Evolutionary conservation across 2,888 invertebrate genomes (phyloP).

Genomic region (Andrena bucephala): DNA sequence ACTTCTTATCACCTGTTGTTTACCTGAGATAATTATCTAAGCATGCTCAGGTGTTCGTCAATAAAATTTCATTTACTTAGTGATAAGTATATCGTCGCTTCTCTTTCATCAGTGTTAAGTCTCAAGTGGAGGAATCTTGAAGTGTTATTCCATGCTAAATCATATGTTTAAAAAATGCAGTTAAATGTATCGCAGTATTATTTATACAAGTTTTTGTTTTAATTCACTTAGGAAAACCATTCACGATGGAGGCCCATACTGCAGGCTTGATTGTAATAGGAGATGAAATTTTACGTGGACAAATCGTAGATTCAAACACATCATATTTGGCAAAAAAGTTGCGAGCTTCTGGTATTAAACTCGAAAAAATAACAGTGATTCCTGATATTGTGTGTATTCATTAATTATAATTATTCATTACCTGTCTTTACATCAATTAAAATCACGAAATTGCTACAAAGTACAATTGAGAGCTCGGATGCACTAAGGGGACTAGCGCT

Average conservation of each 20-base stretch:
- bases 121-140: not conserved
- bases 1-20: conserved; percentile 34
- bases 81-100: conserved; percentile 18
- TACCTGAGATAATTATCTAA: conserved; percentile 18
- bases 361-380: conserved; percentile 83
- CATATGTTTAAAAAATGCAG: not conserved
- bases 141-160: not conserved
- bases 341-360: conserved; percentile 72
- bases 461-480: not conserved
- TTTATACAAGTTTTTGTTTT: conserved; percentile 29
- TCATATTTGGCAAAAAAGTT: conserved; percentile 79
- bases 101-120: not conserved
- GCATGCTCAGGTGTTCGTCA: not conserved
- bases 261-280: conserved; percentile 87
- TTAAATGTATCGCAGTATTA: not conserved
- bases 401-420: conserved; percentile 23
- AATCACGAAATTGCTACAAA: not conserved
- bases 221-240: conserved; percentile 35
- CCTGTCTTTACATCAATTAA: not conserved
- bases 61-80: conserved; percentile 28
- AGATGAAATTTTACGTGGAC: conserved; percentile 89
- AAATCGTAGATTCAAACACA: conserved; percentile 88
- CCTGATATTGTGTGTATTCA: conserved; percentile 85
- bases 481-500: too few relatives aligned
- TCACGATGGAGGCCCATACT: conserved; percentile 70